Base-by-base conservation (phyloP, 2,797 vertebrate genomes). In the Anguilla megastoma region DNA sequence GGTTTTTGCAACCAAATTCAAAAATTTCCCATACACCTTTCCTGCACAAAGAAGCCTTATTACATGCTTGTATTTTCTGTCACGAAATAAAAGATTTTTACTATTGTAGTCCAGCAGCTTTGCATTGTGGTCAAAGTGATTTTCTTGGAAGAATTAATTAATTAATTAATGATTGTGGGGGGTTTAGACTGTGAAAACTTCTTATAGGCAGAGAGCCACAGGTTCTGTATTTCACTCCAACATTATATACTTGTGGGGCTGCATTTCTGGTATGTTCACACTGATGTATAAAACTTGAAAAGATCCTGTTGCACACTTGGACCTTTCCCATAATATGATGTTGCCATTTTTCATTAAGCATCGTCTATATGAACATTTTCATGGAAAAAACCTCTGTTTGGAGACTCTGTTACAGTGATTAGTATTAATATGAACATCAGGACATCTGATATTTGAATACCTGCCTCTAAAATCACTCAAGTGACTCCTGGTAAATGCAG, bases 1-100 rank as follows among this genome's bases (percentile, higher is more conserved):
- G 24, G 1, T 69, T 76, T 76, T 36, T 33, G 30, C 12, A 76
- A 36, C 16, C 56, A 58, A 58, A 58, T 58, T 21, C 9, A 27
- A 69, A 21, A 9, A 41, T 45, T 48, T 27, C 14, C 45, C 4
- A 41, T 24, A 24, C 24, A 24, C 45, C 24, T 82, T 45, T 10
- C 21, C 16, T 82, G 45, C 45, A 48, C 79, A 48, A 27, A 82
- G 45, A 50, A 82, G 79, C 79, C 79, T 82, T 82, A 82, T 18
- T 48, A 2, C 50, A 14, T 82, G 33, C 74, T 48, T 82, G 18
- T 48, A 24, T 74, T 33, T 82, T 82, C 79, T 82, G 45, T 50
- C 21, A n/a, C 45, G 24, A 82, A 82, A 82, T 82, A 82, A 79
- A 79, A 45, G 16, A 21, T 2, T 50, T 82, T 50, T 82, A 14